Conservation (phyloP, 2,113 vertebrate genomes). For the Chaetorhynchus papuensis region DNA sequence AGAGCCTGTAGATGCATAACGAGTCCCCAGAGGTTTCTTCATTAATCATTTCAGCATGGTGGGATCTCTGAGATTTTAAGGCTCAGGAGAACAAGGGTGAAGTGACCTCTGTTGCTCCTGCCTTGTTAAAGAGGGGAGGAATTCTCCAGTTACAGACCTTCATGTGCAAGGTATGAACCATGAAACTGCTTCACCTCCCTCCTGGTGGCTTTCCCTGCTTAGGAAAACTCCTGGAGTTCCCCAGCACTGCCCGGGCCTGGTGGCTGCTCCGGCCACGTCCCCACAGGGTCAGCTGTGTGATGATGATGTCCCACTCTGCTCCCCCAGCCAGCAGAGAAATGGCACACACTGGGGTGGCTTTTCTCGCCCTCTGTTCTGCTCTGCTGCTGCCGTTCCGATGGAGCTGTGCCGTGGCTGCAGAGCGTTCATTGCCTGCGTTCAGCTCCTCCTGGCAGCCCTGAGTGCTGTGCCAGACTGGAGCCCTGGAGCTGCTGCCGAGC, state of each 20-base stretch:
- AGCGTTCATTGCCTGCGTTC: accelerated
- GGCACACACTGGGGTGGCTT: accelerated
- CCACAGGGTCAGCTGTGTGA: accelerated
- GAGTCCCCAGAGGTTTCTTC: neutral
- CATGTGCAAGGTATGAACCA: neutral
- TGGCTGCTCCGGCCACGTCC: neutral
- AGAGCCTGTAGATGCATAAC: accelerated
- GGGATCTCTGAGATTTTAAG: neutral
- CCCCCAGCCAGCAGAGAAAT: neutral
- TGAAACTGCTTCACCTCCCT: neutral
- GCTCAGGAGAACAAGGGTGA: neutral
- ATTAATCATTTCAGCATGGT: neutral
- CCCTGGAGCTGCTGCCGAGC: accelerated
- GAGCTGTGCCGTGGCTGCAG: accelerated
- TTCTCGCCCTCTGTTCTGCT: neutral
- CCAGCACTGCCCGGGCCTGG: neutral
- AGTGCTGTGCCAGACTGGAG: accelerated
- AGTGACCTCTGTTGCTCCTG: neutral
- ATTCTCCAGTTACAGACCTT: neutral
- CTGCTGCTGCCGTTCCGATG: too few relatives aligned
- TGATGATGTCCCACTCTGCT: accelerated
- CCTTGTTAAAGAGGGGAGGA: neutral
- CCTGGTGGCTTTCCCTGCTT: neutral
- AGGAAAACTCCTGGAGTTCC: neutral
- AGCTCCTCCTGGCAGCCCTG: accelerated